phyloP scores from a whole-genome alignment of 53 echinoderm and acorn worm genomes.

The Holothuria scabra region DNA sequence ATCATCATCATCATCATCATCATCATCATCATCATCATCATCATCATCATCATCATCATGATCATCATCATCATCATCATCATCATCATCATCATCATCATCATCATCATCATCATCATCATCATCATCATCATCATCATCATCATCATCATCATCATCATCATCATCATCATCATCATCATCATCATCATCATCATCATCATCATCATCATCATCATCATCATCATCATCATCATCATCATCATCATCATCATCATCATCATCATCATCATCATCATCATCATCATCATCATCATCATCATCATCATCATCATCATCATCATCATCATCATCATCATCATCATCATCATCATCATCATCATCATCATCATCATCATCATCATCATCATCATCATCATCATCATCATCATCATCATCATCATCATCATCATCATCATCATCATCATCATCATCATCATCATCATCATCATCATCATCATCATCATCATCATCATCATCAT shows the following conservation, averaged over 20 bases:
- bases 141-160: constrained; percentile 61
- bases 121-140: constrained; percentile 52
- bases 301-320: constrained; percentile 59
- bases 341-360: constrained; percentile 52
- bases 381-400: constrained; percentile 61
- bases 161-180: constrained; percentile 56
- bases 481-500: constrained; percentile 54
- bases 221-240: constrained; percentile 61
- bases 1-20: constrained; percentile 58
- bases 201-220: constrained; percentile 52
- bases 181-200: constrained; percentile 33
- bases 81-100: constrained; percentile 38
- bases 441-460: constrained; percentile 52
- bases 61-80: constrained; percentile 59
- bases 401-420: constrained; percentile 56
- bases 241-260: constrained; percentile 54
- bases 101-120: constrained; percentile 52
- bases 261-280: constrained; percentile 26
- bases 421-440: constrained; percentile 33
- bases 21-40: constrained; percentile 27
- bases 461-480: constrained; percentile 61
- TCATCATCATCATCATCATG: constrained; percentile 53
- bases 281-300: constrained; percentile 54
- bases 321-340: constrained; percentile 38
- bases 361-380: constrained; percentile 52